Base-by-base conservation (phyloP, 2,113 vertebrate genomes). In the Embiotoca jacksoni region DNA sequence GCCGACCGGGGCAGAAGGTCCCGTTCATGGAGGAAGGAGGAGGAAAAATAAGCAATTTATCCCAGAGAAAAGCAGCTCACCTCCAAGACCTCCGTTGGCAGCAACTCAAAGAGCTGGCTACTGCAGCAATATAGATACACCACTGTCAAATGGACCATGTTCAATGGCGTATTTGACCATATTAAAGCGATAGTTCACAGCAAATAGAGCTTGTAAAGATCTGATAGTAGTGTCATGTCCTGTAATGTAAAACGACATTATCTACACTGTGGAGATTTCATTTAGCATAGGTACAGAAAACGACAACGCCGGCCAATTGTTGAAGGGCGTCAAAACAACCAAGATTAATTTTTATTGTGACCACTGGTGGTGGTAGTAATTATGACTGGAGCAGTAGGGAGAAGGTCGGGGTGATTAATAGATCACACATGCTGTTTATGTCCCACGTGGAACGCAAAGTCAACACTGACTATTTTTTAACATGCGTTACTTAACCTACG, bases 41-140 rank as follows among this genome's bases (percentile, higher is more conserved):
- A 75, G 61, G 53, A 78, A 92, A 93, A 94, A 92, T 79, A 92
- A 89, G 89, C 87, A 91, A 94, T 93, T 93, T 92, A 84, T 88
- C 58, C 3, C 7, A 72, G 85, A 81, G 83, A 86, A 88, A 88
- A 75, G 67, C 77, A 70, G 50, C 82, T 90, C 88, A 91, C 89
- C 88, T 80, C 78, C 41, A 81, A 83, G 82, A 88, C 90, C 86
- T 93, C 84, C 88, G 86, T 64, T 85, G 86, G 86, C 87, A 85
- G 80, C 65, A 61, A 75, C 86, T 85, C 80, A 67, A 73, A 71
- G 75, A 84, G 75, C 82, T 60, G 68, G 64, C 86, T 68, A 70
- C 81, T 78, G 72, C 74, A 65, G 81, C 80, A 84, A 88, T 81
- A 85, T 66, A 88, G 77, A 78, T 60, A 88, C 59, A 30, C 59